phyloP scores from a whole-genome alignment of 2,888 invertebrate genomes.

The Orthonychiurus folsomi region DNA sequence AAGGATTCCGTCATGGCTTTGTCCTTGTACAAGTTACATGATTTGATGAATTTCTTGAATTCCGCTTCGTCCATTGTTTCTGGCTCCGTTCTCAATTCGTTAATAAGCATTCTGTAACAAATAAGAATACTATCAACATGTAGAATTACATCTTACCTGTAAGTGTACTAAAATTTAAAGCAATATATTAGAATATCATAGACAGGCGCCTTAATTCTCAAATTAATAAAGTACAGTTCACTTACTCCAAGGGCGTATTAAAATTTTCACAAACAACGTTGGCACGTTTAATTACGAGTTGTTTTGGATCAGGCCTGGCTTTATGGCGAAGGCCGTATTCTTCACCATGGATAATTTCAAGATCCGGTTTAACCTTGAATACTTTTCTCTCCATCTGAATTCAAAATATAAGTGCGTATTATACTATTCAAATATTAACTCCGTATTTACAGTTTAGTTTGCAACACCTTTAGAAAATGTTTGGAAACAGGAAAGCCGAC shows the following conservation, averaged over 20 bases:
- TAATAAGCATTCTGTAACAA: constrained; percentile 32
- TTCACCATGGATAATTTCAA: constrained; percentile 45
- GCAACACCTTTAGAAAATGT: constrained; percentile 45
- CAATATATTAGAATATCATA: not conserved
- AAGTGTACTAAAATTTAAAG: too few species aligned
- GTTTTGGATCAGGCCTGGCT: constrained; percentile 46
- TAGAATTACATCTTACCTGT: too few species aligned
- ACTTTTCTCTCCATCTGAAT: constrained; percentile 38
- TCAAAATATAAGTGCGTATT: constrained; percentile 33
- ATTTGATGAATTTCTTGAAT: constrained; percentile 37
- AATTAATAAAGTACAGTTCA: not conserved
- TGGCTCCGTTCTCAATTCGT: constrained; percentile 33
- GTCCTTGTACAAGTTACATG: constrained; percentile 37
- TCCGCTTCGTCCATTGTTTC: constrained; percentile 21
- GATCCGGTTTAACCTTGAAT: constrained; percentile 39
- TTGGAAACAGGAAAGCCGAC: constrained; percentile 47
- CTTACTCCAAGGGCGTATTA: constrained; percentile 36
- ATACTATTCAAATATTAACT: too few species aligned
- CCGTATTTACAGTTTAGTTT: constrained; percentile 6
- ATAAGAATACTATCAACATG: not conserved
- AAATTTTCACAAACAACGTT: constrained; percentile 47
- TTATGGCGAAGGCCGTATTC: constrained; percentile 48
- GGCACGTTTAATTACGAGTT: constrained; percentile 48
- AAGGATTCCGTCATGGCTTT: constrained; percentile 41
- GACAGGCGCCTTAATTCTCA: not conserved